phyloP scores from a whole-genome alignment of 2,888 invertebrate genomes.

The Argyresthia albistria region DNA sequence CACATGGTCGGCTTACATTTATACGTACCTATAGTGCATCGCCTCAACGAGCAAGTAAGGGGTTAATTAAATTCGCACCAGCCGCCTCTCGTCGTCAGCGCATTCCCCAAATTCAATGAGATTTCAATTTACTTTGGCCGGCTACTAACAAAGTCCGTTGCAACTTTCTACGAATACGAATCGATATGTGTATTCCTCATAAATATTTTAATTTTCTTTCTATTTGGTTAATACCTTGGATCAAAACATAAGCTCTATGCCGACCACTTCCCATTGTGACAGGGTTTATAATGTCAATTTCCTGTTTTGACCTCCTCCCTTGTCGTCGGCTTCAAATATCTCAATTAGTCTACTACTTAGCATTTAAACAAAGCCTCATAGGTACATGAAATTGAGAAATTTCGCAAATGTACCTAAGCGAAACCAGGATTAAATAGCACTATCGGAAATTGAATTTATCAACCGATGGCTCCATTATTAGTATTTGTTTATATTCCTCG shows the following conservation, averaged over 20 bases:
- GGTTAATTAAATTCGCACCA: constrained; percentile 72
- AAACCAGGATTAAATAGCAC: no score
- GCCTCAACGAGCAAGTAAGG: constrained; percentile 58
- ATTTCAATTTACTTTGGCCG: constrained; percentile 68
- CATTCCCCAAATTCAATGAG: constrained; percentile 70
- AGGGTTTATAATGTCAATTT: no score
- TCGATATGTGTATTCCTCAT: constrained; percentile 21
- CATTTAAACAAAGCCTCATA: no score
- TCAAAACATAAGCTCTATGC: no score
- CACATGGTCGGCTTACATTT: constrained; percentile 5
- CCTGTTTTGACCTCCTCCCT: no score
- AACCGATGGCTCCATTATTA: not conserved
- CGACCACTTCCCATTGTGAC: no score
- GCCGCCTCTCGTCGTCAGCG: constrained; percentile 56
- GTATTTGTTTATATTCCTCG: constrained; percentile 28
- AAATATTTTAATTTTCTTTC: no score
- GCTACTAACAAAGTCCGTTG: constrained; percentile 31
- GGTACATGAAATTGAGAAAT: no score
- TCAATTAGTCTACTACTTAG: no score
- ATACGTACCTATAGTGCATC: constrained; percentile 18
- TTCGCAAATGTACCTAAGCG: no score
- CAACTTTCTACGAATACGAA: constrained; percentile 24
- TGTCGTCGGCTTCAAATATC: no score
- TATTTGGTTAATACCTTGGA: no score
- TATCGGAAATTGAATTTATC: not conserved